These are phyloP conservation scores for Hoplodrina blanda DNA, from an alignment of 2,888 invertebrate species.

Conservation along the genomic window DNA sequence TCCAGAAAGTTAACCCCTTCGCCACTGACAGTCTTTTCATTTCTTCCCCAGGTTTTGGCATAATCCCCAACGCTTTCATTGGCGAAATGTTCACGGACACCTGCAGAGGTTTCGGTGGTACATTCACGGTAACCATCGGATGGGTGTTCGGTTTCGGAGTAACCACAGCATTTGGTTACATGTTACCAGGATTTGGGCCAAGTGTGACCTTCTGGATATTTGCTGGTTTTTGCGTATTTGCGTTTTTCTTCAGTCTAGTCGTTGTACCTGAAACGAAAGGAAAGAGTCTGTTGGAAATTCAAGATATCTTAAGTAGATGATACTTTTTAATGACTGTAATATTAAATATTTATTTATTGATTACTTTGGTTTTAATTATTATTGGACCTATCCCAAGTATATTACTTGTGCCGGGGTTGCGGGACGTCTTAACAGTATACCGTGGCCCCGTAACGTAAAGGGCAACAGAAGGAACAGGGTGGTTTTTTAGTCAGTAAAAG, in stretches of 20 bases:
- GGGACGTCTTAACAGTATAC: no score
- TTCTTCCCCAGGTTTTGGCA: conserved; percentile 68
- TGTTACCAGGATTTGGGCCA: conserved; percentile 63
- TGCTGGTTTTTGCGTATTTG: conserved; percentile 52
- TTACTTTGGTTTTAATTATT: not conserved
- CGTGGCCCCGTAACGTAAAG: no score
- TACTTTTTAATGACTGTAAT: not conserved
- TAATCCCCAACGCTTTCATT: conserved; percentile 70
- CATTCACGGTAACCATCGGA: conserved; percentile 64
- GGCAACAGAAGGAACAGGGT: no score
- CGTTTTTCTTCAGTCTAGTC: conserved; percentile 62
- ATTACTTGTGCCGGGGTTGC: no score
- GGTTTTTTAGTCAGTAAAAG: no score
- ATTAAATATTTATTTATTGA: not conserved
- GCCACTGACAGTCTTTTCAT: no score
- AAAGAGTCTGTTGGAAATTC: conserved; percentile 66
- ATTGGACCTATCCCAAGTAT: no score
- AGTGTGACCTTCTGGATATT: conserved; percentile 67
- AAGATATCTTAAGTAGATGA: conserved; percentile 31
- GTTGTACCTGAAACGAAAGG: conserved; percentile 73
- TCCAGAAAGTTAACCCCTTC: no score
- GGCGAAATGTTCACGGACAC: conserved; percentile 74
- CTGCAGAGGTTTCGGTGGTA: conserved; percentile 64
- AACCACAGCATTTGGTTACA: conserved; percentile 65
- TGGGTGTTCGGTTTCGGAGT: conserved; percentile 70